Percentiles rank a stretch among this genome's conserved stretches.
These are phyloP conservation scores for Liasis olivaceus DNA, from an alignment of 2,797 vertebrate genomes.

Conservation along the genomic window DNA sequence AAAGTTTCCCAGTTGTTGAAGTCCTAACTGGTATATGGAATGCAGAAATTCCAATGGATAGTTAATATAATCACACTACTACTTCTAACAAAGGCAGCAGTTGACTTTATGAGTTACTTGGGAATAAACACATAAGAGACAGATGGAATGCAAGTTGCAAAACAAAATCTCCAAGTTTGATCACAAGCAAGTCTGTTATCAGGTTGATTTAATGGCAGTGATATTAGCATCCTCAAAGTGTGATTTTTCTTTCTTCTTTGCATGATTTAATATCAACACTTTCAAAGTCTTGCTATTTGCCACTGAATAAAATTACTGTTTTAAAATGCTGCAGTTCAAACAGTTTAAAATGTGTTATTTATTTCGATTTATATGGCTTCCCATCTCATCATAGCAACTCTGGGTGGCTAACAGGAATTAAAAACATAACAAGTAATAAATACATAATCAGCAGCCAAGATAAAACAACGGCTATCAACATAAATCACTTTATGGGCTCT, in stretches of 20 bases:
- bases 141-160: not conserved
- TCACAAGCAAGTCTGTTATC: not conserved
- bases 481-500: not conserved
- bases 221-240: not conserved
- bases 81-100: not conserved
- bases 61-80: not conserved
- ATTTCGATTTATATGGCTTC: not conserved
- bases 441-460: not conserved
- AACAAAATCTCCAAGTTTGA: not conserved
- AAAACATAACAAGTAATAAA: not conserved
- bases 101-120: not conserved
- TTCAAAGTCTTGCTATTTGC: not conserved
- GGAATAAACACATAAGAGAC: not conserved
- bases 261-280: not conserved
- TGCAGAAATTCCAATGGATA: not conserved
- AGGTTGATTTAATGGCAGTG: not conserved
- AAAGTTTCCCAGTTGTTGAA: not conserved
- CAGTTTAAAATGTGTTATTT: not conserved
- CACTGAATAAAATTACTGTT: not conserved
- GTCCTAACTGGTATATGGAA: not conserved
- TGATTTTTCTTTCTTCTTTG: not conserved
- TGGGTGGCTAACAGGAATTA: not conserved
- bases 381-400: not conserved
- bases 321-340: not conserved
- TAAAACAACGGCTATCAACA: not conserved